phyloP scores from a whole-genome alignment of 1,140 invertebrate genomes.

The Tetramorium alpestre region DNA sequence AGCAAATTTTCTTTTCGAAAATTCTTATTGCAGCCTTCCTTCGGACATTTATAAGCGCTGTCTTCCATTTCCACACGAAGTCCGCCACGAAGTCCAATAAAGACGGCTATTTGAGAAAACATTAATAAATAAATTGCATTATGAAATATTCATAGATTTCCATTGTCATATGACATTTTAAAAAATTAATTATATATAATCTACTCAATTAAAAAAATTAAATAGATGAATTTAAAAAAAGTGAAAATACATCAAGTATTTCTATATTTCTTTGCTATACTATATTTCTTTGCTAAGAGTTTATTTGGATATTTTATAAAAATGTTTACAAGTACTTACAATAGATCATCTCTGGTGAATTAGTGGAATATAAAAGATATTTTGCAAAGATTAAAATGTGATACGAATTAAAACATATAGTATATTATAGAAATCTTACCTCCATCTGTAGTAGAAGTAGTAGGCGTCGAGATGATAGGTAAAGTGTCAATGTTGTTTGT shows the following conservation, averaged over 20 bases:
- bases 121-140: constrained; percentile 16
- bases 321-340: constrained; percentile 74
- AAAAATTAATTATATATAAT: background rate
- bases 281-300: background rate
- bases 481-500: constrained; percentile 46
- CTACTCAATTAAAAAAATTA: constrained; percentile 6
- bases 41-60: constrained; percentile 91
- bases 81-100: constrained; percentile 86
- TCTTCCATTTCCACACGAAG: constrained; percentile 90
- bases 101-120: constrained; percentile 83
- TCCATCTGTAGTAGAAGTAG: constrained; percentile 74
- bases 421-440: constrained; percentile 69
- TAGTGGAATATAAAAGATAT: constrained; percentile 63
- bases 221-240: background rate
- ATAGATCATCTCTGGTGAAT: constrained; percentile 76
- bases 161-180: background rate
- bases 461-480: constrained; percentile 64
- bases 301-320: constrained; percentile 15
- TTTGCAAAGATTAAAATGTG: constrained; percentile 45
- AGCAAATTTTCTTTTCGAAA: constrained; percentile 96
- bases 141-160: background rate
- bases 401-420: constrained; percentile 17
- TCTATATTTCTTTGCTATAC: background rate
- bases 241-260: background rate
- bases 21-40: constrained; percentile 93